Evolutionary conservation across 2,797 vertebrate genomes (phyloP), one percentile per base, ranked within the genome.

Genomic region (Okamejei kenojei): DNA sequence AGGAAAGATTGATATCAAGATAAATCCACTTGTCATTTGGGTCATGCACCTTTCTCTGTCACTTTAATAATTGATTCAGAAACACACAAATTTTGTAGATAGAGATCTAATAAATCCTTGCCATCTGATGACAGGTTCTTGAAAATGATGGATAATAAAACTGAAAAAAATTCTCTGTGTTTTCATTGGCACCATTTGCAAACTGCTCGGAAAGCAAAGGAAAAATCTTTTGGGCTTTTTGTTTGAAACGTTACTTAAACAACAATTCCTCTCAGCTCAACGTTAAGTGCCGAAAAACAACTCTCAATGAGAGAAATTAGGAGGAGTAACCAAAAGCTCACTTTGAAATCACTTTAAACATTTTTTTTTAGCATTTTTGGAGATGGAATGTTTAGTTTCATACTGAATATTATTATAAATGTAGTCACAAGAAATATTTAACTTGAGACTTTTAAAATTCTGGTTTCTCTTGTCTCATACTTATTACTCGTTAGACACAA

Each of bases 51-150:
- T 45, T 38, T 54, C 35, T 74, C 21, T 91, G 65, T 73, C 19
- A 91, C 65, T 91, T 91, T 74, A 73, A 91, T 74, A 91, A 90
- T 71, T 73, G 35, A 73, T 90, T 26, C 88, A 45, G 21, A 21
- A 91, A 38, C 73, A 35, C 68, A 19, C 65, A 45, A 91, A 54
- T 91, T 23, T 91, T 74, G 38, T 54, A 38, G 71, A 73, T 86
- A n/a, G 61, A 63, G 82, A 86, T 86, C 82, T 65, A 86, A 32
- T 63, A 86, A 32, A 65, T 65, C 29, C n/a, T 17, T 86, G 58
- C n/a, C 82, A 91, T 91, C 65, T 54, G 38, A 73, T 38, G 68
- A 54, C 90, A 54, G 65, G 68, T 26, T 91, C 71, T 5, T 73
- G 90, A 91, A 91, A 91, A 74, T 74, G 68, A 91, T 74, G 26